A percentile compares a stretch with the other conserved stretches of the same genome.
These are phyloP conservation scores for Ormyrus rosae DNA, from an alignment of 2,888 invertebrate genomes.

Conservation along the genomic window DNA sequence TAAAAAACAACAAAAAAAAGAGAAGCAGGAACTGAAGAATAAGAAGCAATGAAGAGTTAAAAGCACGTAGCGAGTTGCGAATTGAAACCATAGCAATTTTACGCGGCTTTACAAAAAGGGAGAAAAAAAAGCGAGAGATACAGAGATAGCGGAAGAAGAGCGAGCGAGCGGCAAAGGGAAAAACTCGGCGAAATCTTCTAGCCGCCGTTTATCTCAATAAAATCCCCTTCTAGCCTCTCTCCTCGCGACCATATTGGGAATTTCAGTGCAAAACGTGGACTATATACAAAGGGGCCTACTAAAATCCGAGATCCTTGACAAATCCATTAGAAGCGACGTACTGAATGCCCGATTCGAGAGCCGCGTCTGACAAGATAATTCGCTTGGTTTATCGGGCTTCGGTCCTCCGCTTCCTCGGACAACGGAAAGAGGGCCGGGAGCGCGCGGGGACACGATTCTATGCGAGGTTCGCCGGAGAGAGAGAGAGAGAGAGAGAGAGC, in stretches of 20 bases:
- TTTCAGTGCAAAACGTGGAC: conserved; percentile 39
- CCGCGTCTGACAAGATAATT: conserved; percentile 54
- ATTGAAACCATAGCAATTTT: conserved; percentile 51
- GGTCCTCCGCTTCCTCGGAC: conserved; percentile 25
- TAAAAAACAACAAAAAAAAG: not conserved
- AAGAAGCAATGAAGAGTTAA: conserved; percentile 36
- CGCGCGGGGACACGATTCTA: conserved; percentile 10
- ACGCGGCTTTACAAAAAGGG: conserved; percentile 21
- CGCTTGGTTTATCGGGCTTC: conserved; percentile 52
- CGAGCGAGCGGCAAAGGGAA: conserved; percentile 1
- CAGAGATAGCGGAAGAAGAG: not conserved
- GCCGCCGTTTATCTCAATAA: conserved; percentile 51
- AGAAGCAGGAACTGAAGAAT: not conserved
- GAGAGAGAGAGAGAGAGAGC: not conserved
- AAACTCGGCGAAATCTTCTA: conserved; percentile 35
- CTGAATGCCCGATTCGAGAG: conserved; percentile 49
- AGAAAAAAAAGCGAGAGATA: not conserved
- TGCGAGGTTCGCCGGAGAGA: not conserved
- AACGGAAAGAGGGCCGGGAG: not conserved
- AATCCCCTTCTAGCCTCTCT: not conserved
- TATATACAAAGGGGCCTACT: conserved; percentile 39
- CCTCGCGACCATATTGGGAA: conserved; percentile 47
- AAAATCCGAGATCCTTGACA: conserved; percentile 55
- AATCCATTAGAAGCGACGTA: conserved; percentile 54
- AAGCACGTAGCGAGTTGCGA: conserved; percentile 41